phyloP scores from a whole-genome alignment of 2,888 invertebrate species.

The Nephrotoma guestfalica region DNA sequence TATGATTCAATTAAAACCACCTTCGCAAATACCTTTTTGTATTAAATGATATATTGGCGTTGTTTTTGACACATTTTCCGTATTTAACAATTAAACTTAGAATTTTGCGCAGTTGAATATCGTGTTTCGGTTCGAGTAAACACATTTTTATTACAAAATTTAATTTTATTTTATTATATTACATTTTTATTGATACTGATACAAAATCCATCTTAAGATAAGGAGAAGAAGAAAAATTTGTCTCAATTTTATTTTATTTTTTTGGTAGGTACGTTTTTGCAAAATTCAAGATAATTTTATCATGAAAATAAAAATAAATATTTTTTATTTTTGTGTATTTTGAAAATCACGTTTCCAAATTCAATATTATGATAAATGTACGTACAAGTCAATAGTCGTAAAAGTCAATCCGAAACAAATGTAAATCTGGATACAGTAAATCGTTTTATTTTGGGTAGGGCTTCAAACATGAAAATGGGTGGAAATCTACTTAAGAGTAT shows the following conservation, averaged over 20 bases:
- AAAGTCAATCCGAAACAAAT: not conserved
- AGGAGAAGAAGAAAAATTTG: not conserved
- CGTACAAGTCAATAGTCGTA: not conserved
- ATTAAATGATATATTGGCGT: not conserved
- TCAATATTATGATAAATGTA: not conserved
- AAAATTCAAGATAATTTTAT: not conserved
- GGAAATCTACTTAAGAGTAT: not conserved
- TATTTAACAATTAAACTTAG: not conserved
- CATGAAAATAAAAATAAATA: not conserved
- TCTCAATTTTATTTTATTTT: not conserved
- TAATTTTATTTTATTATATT: not conserved
- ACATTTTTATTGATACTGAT: not conserved
- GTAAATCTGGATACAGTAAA: not conserved
- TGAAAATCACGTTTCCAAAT: not conserved
- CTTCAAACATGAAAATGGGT: not conserved
- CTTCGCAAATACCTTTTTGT: not conserved
- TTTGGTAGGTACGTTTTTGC: not conserved
- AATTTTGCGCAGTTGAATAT: not conserved
- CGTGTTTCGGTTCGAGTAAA: not conserved
- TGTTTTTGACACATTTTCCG: not conserved
- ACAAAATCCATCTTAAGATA: not conserved
- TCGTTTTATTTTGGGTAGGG: not conserved
- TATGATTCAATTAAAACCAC: not conserved
- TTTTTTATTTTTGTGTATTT: not conserved
- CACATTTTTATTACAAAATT: not conserved